Evolutionary conservation across 1,140 invertebrate species (phyloP).

Genomic region (Panagrolaimus sp.): DNA sequence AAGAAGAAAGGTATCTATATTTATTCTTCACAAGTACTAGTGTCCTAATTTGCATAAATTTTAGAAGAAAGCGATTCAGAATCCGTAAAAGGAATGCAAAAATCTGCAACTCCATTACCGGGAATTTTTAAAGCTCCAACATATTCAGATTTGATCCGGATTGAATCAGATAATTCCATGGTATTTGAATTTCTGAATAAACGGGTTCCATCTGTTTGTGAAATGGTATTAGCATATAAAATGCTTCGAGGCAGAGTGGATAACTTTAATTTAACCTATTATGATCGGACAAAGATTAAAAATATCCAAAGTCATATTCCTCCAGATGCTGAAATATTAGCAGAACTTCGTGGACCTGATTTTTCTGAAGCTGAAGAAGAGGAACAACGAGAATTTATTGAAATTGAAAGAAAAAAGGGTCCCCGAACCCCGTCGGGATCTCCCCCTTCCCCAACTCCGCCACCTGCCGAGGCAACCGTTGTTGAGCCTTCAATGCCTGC

Average conservation of each 20-base stretch:
- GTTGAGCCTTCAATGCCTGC: neutral
- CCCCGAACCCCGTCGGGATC: neutral
- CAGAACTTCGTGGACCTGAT: neutral
- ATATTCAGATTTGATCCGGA: neutral
- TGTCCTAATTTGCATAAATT: neutral
- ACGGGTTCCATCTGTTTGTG: slow-evolving; percentile 13
- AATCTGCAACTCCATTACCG: neutral
- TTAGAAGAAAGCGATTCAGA: slow-evolving; percentile 13
- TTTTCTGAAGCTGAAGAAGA: too few relatives aligned
- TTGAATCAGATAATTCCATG: slow-evolving; percentile 10
- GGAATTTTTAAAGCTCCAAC: neutral
- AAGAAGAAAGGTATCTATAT: neutral
- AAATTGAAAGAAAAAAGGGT: neutral
- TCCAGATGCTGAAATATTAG: neutral
- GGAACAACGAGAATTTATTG: neutral
- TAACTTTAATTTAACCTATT: neutral
- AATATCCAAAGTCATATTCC: slow-evolving; percentile 7
- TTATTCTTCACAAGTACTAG: neutral
- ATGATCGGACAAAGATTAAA: slow-evolving; percentile 1
- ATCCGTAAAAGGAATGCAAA: neutral
- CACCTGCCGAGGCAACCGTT: neutral
- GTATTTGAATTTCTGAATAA: slow-evolving; percentile 5
- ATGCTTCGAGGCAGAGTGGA: slow-evolving; percentile 9
- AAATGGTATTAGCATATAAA: slow-evolving; percentile 12
- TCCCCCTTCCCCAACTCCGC: slow-evolving; percentile 2